phyloP scores from a whole-genome alignment of 2,888 invertebrate genomes.

The Lissocephala sabroskyi region DNA sequence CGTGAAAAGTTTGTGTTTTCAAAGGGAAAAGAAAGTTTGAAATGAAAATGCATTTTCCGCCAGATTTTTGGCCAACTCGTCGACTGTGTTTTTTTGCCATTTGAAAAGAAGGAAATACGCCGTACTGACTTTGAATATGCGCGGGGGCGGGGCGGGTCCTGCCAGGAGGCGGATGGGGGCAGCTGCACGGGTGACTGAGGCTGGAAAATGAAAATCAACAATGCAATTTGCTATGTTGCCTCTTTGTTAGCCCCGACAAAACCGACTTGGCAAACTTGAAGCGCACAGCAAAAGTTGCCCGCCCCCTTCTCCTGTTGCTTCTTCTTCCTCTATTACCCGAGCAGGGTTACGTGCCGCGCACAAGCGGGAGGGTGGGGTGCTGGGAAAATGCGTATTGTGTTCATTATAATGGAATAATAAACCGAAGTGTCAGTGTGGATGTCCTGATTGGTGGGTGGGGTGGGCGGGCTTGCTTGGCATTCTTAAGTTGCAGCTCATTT shows the following conservation, averaged over 20 bases:
- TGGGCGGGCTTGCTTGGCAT: conserved; percentile 17
- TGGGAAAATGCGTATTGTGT: conserved; percentile 51
- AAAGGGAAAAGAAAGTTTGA: conserved; percentile 42
- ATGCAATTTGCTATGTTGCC: conserved; percentile 61
- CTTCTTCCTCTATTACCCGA: conserved; percentile 36
- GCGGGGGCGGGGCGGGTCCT: conserved; percentile 1
- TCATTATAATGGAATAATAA: conserved; percentile 63
- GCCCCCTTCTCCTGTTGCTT: conserved; percentile 5
- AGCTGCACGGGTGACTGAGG: conserved; percentile 28
- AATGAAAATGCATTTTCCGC: conserved; percentile 60
- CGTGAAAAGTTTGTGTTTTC: not conserved
- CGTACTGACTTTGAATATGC: conserved; percentile 45
- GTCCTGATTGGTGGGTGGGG: not conserved
- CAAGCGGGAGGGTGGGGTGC: not conserved
- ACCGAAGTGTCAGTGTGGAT: conserved; percentile 33
- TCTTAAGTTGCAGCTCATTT: conserved; percentile 21
- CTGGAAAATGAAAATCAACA: conserved; percentile 66
- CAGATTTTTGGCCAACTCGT: conserved; percentile 46
- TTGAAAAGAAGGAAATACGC: conserved; percentile 55
- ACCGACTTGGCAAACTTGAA: conserved; percentile 42
- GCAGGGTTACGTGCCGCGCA: conserved; percentile 40
- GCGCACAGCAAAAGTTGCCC: conserved; percentile 39
- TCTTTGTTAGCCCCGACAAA: conserved; percentile 31
- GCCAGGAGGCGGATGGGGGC: not conserved
- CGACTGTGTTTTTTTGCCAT: conserved; percentile 35